These are phyloP conservation scores for Melieria crassipennis DNA, from an alignment of 2,888 invertebrate species.

Conservation along the genomic window DNA sequence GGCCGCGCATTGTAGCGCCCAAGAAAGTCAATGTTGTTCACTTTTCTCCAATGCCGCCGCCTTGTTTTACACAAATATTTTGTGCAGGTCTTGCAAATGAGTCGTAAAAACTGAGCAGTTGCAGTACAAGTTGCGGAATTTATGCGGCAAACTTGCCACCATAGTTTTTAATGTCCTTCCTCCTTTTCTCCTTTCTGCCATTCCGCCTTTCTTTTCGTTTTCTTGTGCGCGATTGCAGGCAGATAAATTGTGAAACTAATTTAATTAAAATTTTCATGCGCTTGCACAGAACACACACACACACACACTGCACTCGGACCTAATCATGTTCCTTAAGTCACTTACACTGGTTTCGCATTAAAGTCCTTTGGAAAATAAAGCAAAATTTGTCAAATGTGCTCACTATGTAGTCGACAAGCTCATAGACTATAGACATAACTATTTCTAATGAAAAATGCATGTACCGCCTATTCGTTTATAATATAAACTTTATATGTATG, in stretches of 20 bases:
- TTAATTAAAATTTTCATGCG: constrained; percentile 49
- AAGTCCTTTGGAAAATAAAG: not conserved
- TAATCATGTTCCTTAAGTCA: not conserved
- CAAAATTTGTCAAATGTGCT: not conserved
- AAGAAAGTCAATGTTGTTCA: no score
- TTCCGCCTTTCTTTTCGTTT: not conserved
- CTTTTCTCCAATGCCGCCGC: no score
- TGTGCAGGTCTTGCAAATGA: not conserved
- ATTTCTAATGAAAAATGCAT: constrained; percentile 14
- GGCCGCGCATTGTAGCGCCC: no score
- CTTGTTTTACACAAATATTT: not conserved
- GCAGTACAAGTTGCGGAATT: not conserved
- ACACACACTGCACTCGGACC: not conserved
- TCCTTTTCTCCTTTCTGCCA: not conserved
- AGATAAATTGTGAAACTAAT: constrained; percentile 56
- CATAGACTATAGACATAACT: constrained; percentile 13
- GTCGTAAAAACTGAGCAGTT: not conserved
- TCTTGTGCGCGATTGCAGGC: constrained; percentile 56
- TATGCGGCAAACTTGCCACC: not conserved
- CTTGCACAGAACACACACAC: not conserved
- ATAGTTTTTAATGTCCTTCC: not conserved
- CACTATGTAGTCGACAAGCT: constrained; percentile 9
- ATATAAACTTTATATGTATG: no score
- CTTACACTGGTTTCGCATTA: not conserved
- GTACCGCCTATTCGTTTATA: no score